phyloP scores from a whole-genome alignment of 2,797 vertebrate species.

The Enteromius thamalakanensis region DNA sequence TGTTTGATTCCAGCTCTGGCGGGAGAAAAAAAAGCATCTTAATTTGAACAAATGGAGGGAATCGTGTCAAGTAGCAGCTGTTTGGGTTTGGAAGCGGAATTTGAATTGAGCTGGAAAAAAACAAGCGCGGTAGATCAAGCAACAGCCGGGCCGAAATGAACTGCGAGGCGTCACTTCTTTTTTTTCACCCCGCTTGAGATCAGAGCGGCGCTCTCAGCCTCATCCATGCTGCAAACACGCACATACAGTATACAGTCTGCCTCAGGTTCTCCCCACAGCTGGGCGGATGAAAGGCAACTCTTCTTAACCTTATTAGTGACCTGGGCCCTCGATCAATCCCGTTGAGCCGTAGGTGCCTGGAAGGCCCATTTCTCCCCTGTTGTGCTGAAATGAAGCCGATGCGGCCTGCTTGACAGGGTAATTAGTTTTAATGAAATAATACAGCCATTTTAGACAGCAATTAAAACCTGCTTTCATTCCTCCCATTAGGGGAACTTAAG shows the following conservation, averaged over 20 bases:
- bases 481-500: slow-evolving; percentile 68
- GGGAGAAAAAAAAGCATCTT: slow-evolving; percentile 50
- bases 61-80: slow-evolving; percentile 61
- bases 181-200: slow-evolving; percentile 38
- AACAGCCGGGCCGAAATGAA: slow-evolving; percentile 43
- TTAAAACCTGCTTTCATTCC: slow-evolving; percentile 73
- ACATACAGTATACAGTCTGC: slow-evolving; percentile 31
- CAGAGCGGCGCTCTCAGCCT: slow-evolving; percentile 35
- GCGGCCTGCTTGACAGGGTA: slow-evolving; percentile 70
- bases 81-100: slow-evolving; percentile 51
- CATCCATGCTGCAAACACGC: slow-evolving; percentile 28
- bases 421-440: slow-evolving; percentile 79
- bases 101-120: slow-evolving; percentile 49
- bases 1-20: slow-evolving; percentile 50
- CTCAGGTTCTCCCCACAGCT: slow-evolving; percentile 52
- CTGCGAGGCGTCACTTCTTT: slow-evolving; percentile 27
- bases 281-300: slow-evolving; percentile 62
- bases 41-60: slow-evolving; percentile 64
- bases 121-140: slow-evolving; percentile 45
- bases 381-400: slow-evolving; percentile 66
- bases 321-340: slow-evolving; percentile 68
- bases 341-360: slow-evolving; percentile 66
- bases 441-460: slow-evolving; percentile 73
- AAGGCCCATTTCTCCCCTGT: slow-evolving; percentile 67
- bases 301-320: slow-evolving; percentile 63